These are phyloP conservation scores for Montifringilla adamsi DNA, from an alignment of 2,113 vertebrate species.

Conservation along the genomic window DNA sequence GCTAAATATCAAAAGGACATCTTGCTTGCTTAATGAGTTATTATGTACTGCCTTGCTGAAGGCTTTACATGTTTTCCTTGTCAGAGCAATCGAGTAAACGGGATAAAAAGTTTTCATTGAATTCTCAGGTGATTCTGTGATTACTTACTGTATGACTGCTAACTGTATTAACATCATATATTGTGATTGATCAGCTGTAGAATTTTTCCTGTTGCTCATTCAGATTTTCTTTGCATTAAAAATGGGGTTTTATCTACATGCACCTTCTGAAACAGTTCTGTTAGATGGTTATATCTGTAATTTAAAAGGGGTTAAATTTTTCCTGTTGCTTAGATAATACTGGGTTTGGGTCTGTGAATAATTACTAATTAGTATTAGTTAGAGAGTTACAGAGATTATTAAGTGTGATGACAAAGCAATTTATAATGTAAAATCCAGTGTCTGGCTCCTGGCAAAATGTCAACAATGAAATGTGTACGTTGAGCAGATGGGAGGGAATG, in stretches of 20 bases:
- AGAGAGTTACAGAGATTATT: not conserved
- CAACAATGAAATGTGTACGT: not conserved
- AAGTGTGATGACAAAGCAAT: not conserved
- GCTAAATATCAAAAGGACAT: not conserved
- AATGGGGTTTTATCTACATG: not conserved
- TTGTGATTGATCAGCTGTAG: not conserved
- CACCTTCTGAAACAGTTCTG: not conserved
- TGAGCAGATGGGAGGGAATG: not conserved
- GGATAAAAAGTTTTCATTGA: not conserved
- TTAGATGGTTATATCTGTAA: not conserved
- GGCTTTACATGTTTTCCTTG: not conserved
- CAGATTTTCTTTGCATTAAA: not conserved
- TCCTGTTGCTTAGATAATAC: not conserved
- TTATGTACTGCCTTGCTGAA: not conserved
- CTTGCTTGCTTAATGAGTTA: not conserved
- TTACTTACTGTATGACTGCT: not conserved
- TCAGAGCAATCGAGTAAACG: not conserved
- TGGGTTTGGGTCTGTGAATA: not conserved
- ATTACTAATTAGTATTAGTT: not conserved
- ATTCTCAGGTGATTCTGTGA: not conserved
- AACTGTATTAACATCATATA: rapidly evolving
- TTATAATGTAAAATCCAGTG: not conserved
- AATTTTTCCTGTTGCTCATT: not conserved
- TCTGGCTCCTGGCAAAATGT: not conserved
- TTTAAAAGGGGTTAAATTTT: not conserved